A percentile compares a stretch with the other conserved stretches of the same genome.
Evolutionary conservation across 2,888 invertebrate genomes (phyloP).

Genomic region (Arctia plantaginis): DNA sequence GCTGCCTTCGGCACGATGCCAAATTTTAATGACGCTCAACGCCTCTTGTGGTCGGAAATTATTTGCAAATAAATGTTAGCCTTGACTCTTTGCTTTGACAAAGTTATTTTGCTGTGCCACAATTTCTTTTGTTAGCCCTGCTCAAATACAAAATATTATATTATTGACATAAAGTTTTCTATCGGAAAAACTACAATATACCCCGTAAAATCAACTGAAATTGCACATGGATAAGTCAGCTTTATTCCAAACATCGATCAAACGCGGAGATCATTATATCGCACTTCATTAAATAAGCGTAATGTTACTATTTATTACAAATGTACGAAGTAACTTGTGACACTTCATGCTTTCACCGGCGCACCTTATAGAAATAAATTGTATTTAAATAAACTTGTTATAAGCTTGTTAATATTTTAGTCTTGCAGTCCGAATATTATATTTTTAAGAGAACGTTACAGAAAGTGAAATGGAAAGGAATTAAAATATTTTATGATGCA

Average conservation of each 20-base stretch:
- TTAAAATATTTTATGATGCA: too few relatives aligned
- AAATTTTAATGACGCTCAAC: conserved; percentile 63
- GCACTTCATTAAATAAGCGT: not conserved
- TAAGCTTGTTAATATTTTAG: not conserved
- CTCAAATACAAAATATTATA: conserved; percentile 12
- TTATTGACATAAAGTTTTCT: conserved; percentile 31
- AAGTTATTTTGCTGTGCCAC: conserved; percentile 33
- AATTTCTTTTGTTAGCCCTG: conserved; percentile 26
- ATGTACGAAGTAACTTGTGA: not conserved
- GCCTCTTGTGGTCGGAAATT: conserved; percentile 54
- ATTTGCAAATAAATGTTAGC: conserved; percentile 59
- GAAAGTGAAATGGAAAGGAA: not conserved
- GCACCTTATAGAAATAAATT: not conserved
- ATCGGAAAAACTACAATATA: not conserved
- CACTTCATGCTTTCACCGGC: not conserved
- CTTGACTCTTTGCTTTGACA: conserved; percentile 52
- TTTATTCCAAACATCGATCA: conserved; percentile 44
- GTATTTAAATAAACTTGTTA: not conserved
- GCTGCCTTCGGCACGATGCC: conserved; percentile 59
- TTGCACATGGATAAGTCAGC: conserved; percentile 21
- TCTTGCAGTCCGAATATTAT: not conserved
- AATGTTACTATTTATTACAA: not conserved
- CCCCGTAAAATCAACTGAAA: conserved; percentile 21
- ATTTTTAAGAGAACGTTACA: too few relatives aligned
- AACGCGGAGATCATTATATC: conserved; percentile 17